These are phyloP conservation scores for Anarrhichthys ocellatus DNA, from an alignment of 2,113 vertebrate genomes.

Conservation along the genomic window DNA sequence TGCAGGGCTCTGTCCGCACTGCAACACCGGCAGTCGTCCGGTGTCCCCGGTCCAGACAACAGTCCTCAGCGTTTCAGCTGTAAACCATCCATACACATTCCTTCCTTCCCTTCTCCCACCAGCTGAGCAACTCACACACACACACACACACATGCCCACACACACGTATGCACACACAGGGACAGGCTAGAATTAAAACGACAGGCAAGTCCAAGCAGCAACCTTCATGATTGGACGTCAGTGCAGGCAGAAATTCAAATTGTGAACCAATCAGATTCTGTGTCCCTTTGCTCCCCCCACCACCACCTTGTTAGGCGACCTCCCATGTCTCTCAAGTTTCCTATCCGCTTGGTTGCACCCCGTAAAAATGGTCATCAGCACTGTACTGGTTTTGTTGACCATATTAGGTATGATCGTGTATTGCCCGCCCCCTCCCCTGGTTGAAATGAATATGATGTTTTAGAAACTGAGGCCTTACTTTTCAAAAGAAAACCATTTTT, in stretches of 20 bases:
- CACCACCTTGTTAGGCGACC: constrained; percentile 72
- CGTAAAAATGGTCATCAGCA: constrained; percentile 71
- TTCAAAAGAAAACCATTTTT: constrained; percentile 20
- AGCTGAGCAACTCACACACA: constrained; percentile 52
- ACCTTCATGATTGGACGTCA: constrained; percentile 71
- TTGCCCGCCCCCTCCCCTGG: constrained; percentile 53
- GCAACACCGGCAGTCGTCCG: constrained; percentile 52
- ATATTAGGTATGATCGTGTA: constrained; percentile 80
- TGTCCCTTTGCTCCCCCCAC: constrained; percentile 69
- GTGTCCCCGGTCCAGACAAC: constrained; percentile 61
- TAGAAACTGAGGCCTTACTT: constrained; percentile 62
- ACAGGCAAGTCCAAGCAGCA: constrained; percentile 59
- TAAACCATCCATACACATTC: constrained; percentile 84
- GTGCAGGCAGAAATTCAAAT: constrained; percentile 79
- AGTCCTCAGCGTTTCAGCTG: constrained; percentile 63
- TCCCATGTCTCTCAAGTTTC: constrained; percentile 79
- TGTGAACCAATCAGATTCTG: constrained; percentile 73
- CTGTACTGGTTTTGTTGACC: constrained; percentile 80
- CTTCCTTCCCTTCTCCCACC: constrained; percentile 79
- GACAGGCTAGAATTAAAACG: constrained; percentile 70
- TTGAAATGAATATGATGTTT: constrained; percentile 52
- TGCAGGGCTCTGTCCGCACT: constrained; percentile 25
- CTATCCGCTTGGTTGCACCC: constrained; percentile 65
- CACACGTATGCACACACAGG: constrained; percentile 2
- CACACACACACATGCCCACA: constrained; percentile 18